Percentiles rank a stretch among this genome's conserved stretches.
phyloP scores from a whole-genome alignment of 2,888 invertebrate genomes.

The Callimorpha dominula region DNA sequence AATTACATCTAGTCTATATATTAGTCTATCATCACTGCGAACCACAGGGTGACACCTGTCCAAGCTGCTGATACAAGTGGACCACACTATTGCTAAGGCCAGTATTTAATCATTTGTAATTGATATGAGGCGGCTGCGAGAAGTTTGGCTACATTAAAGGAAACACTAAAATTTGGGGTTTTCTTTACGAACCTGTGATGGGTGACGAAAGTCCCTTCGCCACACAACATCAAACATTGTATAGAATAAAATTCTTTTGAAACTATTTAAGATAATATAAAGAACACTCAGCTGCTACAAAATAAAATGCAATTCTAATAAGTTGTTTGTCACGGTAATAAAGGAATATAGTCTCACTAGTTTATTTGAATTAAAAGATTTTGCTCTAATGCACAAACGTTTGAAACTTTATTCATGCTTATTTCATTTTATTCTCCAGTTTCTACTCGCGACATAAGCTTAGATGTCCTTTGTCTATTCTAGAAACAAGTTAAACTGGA shows the following conservation, averaged over 20 bases:
- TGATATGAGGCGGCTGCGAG: too few species aligned
- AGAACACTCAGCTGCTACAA: constrained; percentile 11
- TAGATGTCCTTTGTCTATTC: constrained; percentile 36
- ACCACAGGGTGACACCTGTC: too few species aligned
- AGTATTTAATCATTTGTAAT: too few species aligned
- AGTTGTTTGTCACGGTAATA: constrained; percentile 24
- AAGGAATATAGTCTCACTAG: constrained; percentile 14
- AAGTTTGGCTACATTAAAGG: too few species aligned
- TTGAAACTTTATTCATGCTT: constrained; percentile 32
- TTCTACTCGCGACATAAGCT: constrained; percentile 24
- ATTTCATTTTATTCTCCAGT: constrained; percentile 22
- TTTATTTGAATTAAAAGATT: constrained; percentile 43
- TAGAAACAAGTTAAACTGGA: constrained; percentile 30
- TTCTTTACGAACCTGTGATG: too few species aligned
- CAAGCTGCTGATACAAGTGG: too few species aligned
- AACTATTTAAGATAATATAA: constrained; percentile 17
- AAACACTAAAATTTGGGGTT: too few species aligned
- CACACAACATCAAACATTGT: too few species aligned
- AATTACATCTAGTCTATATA: too few species aligned
- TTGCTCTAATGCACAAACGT: constrained; percentile 20
- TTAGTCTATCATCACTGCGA: too few species aligned
- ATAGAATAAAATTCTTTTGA: background rate
- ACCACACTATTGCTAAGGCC: too few species aligned
- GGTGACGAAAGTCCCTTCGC: too few species aligned
- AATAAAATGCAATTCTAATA: constrained; percentile 23